Evolutionary conservation across 1,140 invertebrate species (phyloP).

Genomic region (Zeugodacus cucurbitae): DNA sequence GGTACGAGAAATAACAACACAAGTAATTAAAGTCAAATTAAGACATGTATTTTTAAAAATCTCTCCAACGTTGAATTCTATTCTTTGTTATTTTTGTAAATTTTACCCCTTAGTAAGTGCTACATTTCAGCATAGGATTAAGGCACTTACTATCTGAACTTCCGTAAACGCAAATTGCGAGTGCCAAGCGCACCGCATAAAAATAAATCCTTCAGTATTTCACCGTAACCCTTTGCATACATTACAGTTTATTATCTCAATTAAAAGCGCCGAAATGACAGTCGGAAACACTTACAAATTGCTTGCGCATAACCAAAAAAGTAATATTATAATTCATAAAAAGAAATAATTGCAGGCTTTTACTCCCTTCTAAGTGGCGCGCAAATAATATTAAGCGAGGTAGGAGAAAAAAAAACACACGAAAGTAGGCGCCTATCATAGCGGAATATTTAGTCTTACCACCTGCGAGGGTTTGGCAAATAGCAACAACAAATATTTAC

Average conservation of each 20-base stretch:
- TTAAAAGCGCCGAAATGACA: not conserved
- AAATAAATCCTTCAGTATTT: not conserved
- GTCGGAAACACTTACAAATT: slow-evolving; percentile 6
- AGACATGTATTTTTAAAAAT: too few relatives aligned
- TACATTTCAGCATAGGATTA: too few relatives aligned
- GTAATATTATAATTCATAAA: not conserved
- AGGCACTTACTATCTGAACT: too few relatives aligned
- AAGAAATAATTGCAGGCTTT: not conserved
- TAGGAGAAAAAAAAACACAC: not conserved
- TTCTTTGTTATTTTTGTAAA: too few relatives aligned
- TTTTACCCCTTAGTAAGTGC: too few relatives aligned
- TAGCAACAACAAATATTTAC: not conserved
- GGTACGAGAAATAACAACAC: too few relatives aligned
- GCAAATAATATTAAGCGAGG: not conserved
- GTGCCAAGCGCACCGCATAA: too few relatives aligned
- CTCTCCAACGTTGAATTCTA: too few relatives aligned
- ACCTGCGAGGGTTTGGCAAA: not conserved
- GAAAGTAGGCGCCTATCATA: not conserved
- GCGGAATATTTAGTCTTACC: not conserved
- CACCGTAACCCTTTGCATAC: not conserved
- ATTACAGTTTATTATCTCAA: slow-evolving; percentile 26
- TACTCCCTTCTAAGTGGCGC: not conserved
- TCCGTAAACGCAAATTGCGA: too few relatives aligned
- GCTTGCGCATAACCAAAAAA: not conserved
- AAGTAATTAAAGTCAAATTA: too few relatives aligned